Evolutionary conservation across 2,797 vertebrate genomes (phyloP), one percentile per base, ranked within the genome.

Genomic region (Brachyrhaphis roseni): DNA sequence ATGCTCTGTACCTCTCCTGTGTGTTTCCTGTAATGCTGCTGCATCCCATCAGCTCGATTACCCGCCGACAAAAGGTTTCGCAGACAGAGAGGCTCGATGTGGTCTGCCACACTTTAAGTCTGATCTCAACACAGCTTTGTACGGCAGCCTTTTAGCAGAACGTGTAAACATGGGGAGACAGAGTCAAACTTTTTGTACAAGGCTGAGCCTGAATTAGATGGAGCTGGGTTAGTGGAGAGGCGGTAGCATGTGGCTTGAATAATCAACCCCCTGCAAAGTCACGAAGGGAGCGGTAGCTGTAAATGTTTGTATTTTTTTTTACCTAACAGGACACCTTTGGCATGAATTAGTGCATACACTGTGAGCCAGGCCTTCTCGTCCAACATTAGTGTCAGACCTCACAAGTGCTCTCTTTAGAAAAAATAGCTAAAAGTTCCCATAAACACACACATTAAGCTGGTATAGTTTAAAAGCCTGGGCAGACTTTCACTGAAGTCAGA

Each of bases 11-110:
- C 15, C 74, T 26, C 85, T 70, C 85, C 70, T 57, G 64, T 10
- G 8, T 70, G 84, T 39, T 84, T 82, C 73, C 82, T 72, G 80
- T 86, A 81, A 81, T 3, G 80, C 71, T 2, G 77, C 87, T 23
- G 78, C 78, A 64, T 41, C 81, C 86, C 84, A 91, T 92, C 87
- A 87, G 74, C 77, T 86, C 87, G 84, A 89, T 90, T 90, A 87
- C 83, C 74, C 49, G 76, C 84, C 46, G 77, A 89, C 84, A 90
- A 78, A 51, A 85, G 76, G 84, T 85, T 46, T 12, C 36, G 46
- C 51, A 59, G 76, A 81, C 64, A 4, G 43, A 78, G 72, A 6
- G 28, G 71, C 82, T 77, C 45, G 78, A 74, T 41, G 15, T 15
- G 76, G 78, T 70, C 78, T 39, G 81, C 77, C 59, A 59, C 41